phyloP scores from a whole-genome alignment of 2,113 vertebrate species.

The Albula glossodonta region DNA sequence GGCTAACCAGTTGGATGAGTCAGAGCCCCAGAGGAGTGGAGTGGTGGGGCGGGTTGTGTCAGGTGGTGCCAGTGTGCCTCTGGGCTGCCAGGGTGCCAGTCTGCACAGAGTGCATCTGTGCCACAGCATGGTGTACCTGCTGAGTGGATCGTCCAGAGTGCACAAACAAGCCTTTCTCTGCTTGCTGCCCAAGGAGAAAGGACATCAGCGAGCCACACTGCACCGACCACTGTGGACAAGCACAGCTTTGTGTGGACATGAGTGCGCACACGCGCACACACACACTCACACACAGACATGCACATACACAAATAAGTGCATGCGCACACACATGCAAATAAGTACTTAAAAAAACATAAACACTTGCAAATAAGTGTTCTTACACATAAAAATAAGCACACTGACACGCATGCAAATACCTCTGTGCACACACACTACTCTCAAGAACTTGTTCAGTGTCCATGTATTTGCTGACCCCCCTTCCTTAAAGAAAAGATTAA shows the following conservation, averaged over 20 bases:
- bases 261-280: background rate
- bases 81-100: background rate
- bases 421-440: background rate
- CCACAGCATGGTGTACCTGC: background rate
- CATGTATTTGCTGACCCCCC: background rate
- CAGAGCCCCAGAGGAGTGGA: background rate
- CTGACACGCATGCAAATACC: background rate
- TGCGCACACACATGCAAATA: background rate
- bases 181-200: background rate
- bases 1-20: background rate
- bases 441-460: background rate
- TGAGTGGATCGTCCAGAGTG: background rate
- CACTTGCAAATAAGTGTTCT: background rate
- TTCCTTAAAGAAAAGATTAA: slow-evolving; percentile 13
- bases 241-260: background rate
- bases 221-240: background rate
- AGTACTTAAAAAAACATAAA: background rate
- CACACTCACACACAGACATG: background rate
- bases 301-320: background rate
- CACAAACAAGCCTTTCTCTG: background rate
- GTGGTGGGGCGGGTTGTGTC: background rate
- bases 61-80: background rate
- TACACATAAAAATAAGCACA: background rate
- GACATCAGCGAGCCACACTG: background rate
- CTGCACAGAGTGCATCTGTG: background rate